These are phyloP conservation scores for Lasaia peninsularis DNA, from an alignment of 1,140 invertebrate genomes.

Conservation along the genomic window DNA sequence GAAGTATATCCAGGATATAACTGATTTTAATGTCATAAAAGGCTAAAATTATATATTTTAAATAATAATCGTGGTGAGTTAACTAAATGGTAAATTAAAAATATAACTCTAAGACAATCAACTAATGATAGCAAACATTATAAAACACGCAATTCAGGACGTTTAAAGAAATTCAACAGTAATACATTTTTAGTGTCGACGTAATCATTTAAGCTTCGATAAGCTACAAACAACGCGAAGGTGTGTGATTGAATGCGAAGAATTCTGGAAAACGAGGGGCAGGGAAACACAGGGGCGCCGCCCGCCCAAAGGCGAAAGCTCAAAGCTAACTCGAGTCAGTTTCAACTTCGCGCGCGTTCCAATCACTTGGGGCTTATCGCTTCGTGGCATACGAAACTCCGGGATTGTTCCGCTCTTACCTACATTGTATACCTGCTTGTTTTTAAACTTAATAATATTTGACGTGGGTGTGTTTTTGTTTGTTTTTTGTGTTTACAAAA, in stretches of 20 bases:
- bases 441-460: neutral
- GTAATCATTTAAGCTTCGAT: neutral
- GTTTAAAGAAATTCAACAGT: neutral
- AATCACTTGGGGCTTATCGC: neutral
- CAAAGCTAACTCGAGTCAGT: neutral
- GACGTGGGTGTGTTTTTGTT: neutral
- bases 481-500: neutral
- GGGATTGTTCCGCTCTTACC: neutral
- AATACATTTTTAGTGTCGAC: neutral
- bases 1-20: no score
- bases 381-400: neutral
- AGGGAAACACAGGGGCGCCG: conserved; percentile 9
- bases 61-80: no score
- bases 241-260: conserved; percentile 4
- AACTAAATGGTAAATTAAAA: no score
- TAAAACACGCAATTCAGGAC: neutral
- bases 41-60: no score
- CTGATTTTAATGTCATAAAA: no score
- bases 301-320: conserved; percentile 12
- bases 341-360: conserved; percentile 5
- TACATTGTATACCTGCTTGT: neutral
- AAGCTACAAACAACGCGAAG: neutral
- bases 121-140: neutral
- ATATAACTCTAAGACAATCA: no score
- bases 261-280: conserved; percentile 6